Base-by-base conservation (phyloP, 2,797 vertebrate genomes). In the Nannoperca australis region DNA sequence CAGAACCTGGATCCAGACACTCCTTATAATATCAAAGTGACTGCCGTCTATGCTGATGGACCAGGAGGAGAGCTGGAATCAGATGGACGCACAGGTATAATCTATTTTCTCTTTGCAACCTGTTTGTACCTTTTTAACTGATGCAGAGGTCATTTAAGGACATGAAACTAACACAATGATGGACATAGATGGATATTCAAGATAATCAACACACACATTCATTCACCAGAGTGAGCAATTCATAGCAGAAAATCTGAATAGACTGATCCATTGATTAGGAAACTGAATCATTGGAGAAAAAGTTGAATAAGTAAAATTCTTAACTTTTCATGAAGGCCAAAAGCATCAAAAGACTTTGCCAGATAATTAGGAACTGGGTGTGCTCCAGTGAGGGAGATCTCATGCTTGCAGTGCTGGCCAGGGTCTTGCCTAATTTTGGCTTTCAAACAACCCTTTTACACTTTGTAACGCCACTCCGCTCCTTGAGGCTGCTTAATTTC, bases 1-100 rank as follows among this genome's bases (percentile, higher is more conserved):
- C 97, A 96, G 78, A 97, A 96, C 55, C 94, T 99, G 67, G 96
- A 97, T 20, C 91, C 97, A 79, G 97, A 99, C 82, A 99, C 98
- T 0, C 98, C 97, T 0, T 99, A 99, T 83, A 97, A 95, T 86
- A 97, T 99, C 78, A 99, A 94, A 59, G 96, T 99, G 80, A 96
- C 96, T 59, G 95, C 98, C 45, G 89, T 98, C 67, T 99, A 99
- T 0, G 92, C 91, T 56, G 97, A 99, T 69, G 98, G 98, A 79
- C 95, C 97, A 63, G 98, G 98, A 85, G 96, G 97, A 83, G 96
- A 97, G 58, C 88, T 99, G 76, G 95, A 94, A 34, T 97, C 97
- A 90, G 95, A 96, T 81, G 98, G 98, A 80, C 97, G 93, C 91
- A 99, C 98, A 91, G 95, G 98, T 99, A 94, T 88, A 58, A 50